These are phyloP conservation scores for Drosophila falleni DNA, from an alignment of 2,888 invertebrate genomes.

Conservation along the genomic window DNA sequence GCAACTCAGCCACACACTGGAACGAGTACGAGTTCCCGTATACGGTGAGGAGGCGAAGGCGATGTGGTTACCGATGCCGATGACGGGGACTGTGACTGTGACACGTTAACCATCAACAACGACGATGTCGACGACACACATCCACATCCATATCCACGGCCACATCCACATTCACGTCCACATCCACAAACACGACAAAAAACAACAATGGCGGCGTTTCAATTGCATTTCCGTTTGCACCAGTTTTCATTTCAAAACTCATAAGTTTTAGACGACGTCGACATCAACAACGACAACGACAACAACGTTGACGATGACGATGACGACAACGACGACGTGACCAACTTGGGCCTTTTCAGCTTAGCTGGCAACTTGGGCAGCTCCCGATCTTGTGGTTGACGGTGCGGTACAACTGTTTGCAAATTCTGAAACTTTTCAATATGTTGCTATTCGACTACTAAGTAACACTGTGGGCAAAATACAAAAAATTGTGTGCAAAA, in stretches of 20 bases:
- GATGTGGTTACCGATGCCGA: constrained; percentile 12
- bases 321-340: constrained; percentile 59
- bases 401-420: constrained; percentile 76
- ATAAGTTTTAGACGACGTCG: constrained; percentile 76
- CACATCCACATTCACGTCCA: constrained; percentile 28
- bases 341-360: constrained; percentile 64
- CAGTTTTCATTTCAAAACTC: constrained; percentile 82
- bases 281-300: constrained; percentile 42
- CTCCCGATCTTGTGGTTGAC: constrained; percentile 68
- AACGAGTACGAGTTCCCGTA: background rate
- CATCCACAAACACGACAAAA: constrained; percentile 49
- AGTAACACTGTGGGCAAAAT: constrained; percentile 49
- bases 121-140: constrained; percentile 52
- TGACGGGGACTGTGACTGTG: constrained; percentile 19
- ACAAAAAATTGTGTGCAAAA: constrained; percentile 20
- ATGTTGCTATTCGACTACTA: constrained; percentile 55
- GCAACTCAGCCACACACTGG: constrained; percentile 32
- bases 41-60: constrained; percentile 9
- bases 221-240: constrained; percentile 84
- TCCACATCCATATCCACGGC: constrained; percentile 36
- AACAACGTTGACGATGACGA: constrained; percentile 37
- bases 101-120: constrained; percentile 59
- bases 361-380: constrained; percentile 55
- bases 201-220: constrained; percentile 76
- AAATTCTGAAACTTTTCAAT: constrained; percentile 81